phyloP scores from a whole-genome alignment of 1,140 invertebrate genomes.

The Drosophila repletoides region DNA sequence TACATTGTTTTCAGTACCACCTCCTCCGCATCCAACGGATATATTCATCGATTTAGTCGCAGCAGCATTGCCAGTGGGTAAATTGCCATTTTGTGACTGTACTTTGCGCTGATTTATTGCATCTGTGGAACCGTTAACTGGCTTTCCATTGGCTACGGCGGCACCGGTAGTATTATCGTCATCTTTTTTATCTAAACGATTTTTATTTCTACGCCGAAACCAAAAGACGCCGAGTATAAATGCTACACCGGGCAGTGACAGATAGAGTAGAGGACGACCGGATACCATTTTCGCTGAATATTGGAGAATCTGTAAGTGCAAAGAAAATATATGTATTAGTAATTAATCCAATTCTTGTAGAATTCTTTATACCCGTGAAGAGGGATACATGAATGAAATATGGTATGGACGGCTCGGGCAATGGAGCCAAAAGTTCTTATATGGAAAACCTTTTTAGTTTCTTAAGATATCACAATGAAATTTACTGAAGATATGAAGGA shows the following conservation, averaged over 20 bases:
- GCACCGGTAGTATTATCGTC: constrained; percentile 45
- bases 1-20: constrained; percentile 10
- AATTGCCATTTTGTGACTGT: constrained; percentile 51
- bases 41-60: constrained; percentile 65
- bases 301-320: constrained; percentile 67
- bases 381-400: too few species aligned
- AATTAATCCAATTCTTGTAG: too few species aligned
- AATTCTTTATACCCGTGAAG: too few species aligned
- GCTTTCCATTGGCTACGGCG: constrained; percentile 27
- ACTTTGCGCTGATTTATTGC: constrained; percentile 37
- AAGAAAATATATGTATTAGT: background rate
- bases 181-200: constrained; percentile 70
- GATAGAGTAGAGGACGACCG: constrained; percentile 80
- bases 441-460: too few species aligned
- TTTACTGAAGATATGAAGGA: too few species aligned
- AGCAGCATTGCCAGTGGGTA: constrained; percentile 20
- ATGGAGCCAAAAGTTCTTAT: too few species aligned
- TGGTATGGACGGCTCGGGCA: too few species aligned
- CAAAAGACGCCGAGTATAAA: constrained; percentile 81
- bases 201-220: constrained; percentile 82
- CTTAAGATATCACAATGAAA: too few species aligned
- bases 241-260: constrained; percentile 82
- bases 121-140: constrained; percentile 14
- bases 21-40: constrained; percentile 20
- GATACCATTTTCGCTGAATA: constrained; percentile 82